These are phyloP conservation scores for Barypeithes pellucidus DNA, from an alignment of 2,888 invertebrate genomes.

Conservation along the genomic window DNA sequence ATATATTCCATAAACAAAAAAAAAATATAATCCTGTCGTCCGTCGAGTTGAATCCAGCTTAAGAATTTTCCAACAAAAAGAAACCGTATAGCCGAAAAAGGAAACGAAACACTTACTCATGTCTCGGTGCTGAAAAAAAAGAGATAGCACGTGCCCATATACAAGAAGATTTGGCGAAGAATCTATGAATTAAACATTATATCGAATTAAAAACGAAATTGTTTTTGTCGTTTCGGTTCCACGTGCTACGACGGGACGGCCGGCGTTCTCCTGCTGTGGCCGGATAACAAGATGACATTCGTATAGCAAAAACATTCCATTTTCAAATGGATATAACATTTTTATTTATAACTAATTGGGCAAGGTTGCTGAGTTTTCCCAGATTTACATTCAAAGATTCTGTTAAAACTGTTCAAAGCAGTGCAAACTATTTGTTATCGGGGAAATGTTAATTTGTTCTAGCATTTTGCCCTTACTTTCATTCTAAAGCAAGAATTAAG, in stretches of 20 bases:
- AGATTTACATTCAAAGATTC: background rate
- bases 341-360: constrained; percentile 18
- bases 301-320: constrained; percentile 17
- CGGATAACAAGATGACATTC: constrained; percentile 15
- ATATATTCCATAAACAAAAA: constrained; percentile 18
- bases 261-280: constrained; percentile 29
- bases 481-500: no score
- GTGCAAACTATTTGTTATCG: no score
- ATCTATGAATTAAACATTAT: constrained; percentile 61
- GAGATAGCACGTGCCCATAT: constrained; percentile 62
- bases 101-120: constrained; percentile 52
- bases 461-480: no score
- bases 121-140: constrained; percentile 48
- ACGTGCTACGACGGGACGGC: constrained; percentile 44
- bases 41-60: constrained; percentile 31
- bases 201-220: constrained; percentile 45
- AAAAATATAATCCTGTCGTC: constrained; percentile 34
- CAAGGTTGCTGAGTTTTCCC: background rate
- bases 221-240: constrained; percentile 45
- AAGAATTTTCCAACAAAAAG: constrained; percentile 49
- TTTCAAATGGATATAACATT: constrained; percentile 12
- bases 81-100: constrained; percentile 47
- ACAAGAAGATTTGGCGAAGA: constrained; percentile 60
- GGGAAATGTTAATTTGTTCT: no score
- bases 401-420: background rate